Conservation (phyloP, 2,888 invertebrate species). For the Euzophera pinguis region DNA sequence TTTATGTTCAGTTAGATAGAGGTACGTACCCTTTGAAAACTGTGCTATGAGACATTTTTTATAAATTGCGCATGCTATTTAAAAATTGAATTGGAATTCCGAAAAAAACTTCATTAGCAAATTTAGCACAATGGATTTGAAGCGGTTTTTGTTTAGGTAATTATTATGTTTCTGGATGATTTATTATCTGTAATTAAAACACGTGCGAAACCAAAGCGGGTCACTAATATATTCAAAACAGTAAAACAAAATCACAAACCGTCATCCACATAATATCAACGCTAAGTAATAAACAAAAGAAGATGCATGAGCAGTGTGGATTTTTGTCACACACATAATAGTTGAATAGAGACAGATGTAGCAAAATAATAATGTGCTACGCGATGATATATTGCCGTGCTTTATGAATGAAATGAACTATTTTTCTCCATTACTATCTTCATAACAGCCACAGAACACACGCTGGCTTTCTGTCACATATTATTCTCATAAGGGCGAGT, state of each 20-base stretch:
- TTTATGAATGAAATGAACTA: slow-evolving; percentile 11
- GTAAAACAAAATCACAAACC: neutral
- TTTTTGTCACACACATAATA: slow-evolving; percentile 1
- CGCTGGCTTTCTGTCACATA: slow-evolving; percentile 7
- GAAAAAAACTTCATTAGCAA: no score
- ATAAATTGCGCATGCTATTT: no score
- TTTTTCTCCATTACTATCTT: slow-evolving; percentile 9
- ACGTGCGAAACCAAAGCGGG: no score
- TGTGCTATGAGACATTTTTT: no score
- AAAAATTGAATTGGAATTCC: no score
- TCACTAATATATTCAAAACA: no score
- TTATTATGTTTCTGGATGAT: no score
- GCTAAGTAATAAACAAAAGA: neutral
- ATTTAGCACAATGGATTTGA: no score
- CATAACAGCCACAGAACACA: slow-evolving; percentile 5
- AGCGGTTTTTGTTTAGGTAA: no score
- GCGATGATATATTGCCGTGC: slow-evolving; percentile 4
- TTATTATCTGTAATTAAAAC: no score
- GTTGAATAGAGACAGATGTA: slow-evolving; percentile 9
- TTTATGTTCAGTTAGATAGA: no score
- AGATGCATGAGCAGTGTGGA: neutral
- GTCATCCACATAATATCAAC: neutral
- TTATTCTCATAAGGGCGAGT: slow-evolving; percentile 7
- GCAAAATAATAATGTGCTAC: slow-evolving; percentile 3
- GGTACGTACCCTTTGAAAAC: no score